Evolutionary conservation across 2,113 vertebrate species (phyloP), one percentile per base, ranked within the genome.

Genomic region (Tachysurus fulvidraco): DNA sequence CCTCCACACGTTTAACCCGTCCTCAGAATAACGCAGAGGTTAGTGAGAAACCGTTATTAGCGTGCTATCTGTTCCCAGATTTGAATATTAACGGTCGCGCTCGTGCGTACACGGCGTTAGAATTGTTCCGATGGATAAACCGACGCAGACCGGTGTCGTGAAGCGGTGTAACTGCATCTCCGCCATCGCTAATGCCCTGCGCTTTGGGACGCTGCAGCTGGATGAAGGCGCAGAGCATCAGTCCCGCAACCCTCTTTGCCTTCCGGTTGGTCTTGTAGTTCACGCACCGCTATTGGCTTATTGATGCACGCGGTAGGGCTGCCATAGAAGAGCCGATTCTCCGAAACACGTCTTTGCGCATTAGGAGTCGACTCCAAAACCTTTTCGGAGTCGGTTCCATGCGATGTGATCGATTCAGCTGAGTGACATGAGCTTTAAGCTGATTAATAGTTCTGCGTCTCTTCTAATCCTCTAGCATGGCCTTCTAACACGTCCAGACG

Each of bases 151-250:
- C 41, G 60, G 30, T 78, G 60, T 57, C 11, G 60, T 65, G 46
- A 44, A 54, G 50, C 23, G 67, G 36, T 25, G 46, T 76, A 73
- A 17, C 46, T 23, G 87, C 67, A 76, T 69, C 84, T 81, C 76
- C 41, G 57, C 82, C 67, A 73, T 90, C 57, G 30, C 55, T 19
- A 14, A 2, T 23, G 30, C 60, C 54, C 82, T 88, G 81, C 82
- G 85, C 44, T 28, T 59, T 21, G 64, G 86, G 65, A 67, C 79
- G 87, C 89, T 60, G 81, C 84, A 86, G 81, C 87, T 86, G 89
- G 80, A 86, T 41, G 80, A 30, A 83, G 69, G 69, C 86, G 81
- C 85, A 86, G 81, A 65, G 85, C 71, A 83, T 83, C 86, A 78
- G 73, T 64, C 50, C 81, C 50, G 67, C 86, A 83, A 30, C 23